A percentile compares a stretch with the other conserved stretches of the same genome.
Evolutionary conservation across 1,140 invertebrate species (phyloP).

Genomic region (Euura lappo): DNA sequence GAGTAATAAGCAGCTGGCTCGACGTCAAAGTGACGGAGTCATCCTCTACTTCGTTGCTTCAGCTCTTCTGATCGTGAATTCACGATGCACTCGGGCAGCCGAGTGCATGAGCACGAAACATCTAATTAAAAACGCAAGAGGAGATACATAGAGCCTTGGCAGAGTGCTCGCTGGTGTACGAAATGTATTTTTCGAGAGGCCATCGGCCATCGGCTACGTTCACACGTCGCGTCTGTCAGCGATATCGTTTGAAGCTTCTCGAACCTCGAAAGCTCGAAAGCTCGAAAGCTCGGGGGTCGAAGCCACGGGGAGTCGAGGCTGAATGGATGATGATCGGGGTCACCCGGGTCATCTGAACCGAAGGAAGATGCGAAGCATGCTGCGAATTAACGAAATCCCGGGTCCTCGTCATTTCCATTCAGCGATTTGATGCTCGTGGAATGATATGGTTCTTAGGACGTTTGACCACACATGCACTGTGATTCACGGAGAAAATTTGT

Average conservation of each 20-base stretch:
- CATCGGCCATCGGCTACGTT: neutral
- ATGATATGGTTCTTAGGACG: no score
- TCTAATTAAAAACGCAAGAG: neutral
- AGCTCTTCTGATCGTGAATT: neutral
- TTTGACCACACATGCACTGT: no score
- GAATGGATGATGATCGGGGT: neutral
- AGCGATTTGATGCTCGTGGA: no score
- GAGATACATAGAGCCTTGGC: no score
- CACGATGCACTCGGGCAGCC: neutral
- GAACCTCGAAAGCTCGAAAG: neutral
- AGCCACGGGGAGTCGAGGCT: neutral
- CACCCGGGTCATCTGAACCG: neutral
- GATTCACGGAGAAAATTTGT: neutral
- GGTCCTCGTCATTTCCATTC: no score
- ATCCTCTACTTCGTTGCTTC: neutral
- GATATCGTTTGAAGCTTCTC: no score
- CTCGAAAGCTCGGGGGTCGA: neutral
- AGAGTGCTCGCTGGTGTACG: no score
- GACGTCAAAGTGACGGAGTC: neutral
- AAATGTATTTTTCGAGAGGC: no score
- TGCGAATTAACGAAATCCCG: no score
- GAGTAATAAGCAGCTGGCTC: neutral
- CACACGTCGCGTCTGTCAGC: no score
- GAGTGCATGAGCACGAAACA: constrained; percentile 1
- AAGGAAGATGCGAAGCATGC: neutral